phyloP scores from a whole-genome alignment of 2,113 vertebrate genomes.

The Protobothrops flavoviridis region DNA sequence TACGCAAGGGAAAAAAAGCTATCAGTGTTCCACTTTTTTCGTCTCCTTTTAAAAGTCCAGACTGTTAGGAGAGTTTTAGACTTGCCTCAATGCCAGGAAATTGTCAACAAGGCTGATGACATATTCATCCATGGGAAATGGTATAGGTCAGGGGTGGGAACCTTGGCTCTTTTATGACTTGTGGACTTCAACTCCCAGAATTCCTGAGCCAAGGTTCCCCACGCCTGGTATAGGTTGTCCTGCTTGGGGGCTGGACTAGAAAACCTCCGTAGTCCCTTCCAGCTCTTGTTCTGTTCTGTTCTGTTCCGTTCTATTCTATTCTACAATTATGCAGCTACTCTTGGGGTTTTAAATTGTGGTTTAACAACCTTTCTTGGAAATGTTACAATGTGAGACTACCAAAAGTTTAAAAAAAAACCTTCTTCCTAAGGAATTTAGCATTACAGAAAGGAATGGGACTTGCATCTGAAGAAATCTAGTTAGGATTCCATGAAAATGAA shows the following conservation, averaged over 20 bases:
- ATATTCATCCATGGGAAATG: neutral
- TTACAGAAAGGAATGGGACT: neutral
- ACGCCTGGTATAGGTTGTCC: no score
- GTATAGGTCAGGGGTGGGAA: no score
- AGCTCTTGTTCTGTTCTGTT: no score
- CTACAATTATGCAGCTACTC: neutral
- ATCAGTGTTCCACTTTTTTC: neutral
- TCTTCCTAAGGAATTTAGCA: neutral
- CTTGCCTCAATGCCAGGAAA: neutral
- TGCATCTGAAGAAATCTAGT: neutral
- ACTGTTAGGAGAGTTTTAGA: neutral
- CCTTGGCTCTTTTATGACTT: no score
- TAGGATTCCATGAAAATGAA: neutral
- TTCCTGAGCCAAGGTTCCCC: no score
- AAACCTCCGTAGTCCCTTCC: no score
- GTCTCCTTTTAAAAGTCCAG: neutral
- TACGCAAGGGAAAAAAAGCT: neutral
- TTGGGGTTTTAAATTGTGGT: neutral
- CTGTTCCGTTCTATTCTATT: no score
- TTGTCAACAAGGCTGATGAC: neutral
- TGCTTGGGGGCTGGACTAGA: no score
- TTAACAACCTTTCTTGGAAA: neutral
- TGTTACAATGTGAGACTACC: neutral
- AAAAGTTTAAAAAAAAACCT: neutral
- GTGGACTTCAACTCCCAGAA: no score